Percentiles rank a stretch among this genome's conserved stretches.
These are phyloP conservation scores for Pseudococcus viburni DNA, from an alignment of 2,888 invertebrate species.

Conservation along the genomic window DNA sequence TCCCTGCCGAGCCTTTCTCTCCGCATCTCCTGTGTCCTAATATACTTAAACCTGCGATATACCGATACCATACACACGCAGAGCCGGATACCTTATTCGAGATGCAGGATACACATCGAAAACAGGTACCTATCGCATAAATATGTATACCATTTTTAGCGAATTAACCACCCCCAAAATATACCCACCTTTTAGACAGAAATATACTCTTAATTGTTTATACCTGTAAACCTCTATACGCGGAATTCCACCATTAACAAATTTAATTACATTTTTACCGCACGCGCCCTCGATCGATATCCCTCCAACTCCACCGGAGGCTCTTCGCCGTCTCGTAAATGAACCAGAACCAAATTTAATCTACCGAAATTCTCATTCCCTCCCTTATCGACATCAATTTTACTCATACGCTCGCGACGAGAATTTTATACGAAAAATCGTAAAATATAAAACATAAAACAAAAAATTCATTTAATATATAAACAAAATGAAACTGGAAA, in stretches of 20 bases:
- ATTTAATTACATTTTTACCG: constrained; percentile 23
- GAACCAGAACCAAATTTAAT: constrained; percentile 20
- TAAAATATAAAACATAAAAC: constrained; percentile 26
- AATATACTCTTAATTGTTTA: background rate
- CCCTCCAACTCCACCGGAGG: background rate
- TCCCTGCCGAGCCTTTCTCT: background rate
- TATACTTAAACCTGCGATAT: background rate
- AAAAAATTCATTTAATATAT: constrained; percentile 43
- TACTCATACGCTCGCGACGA: background rate
- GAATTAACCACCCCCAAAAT: background rate
- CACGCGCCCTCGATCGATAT: background rate
- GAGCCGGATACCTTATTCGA: background rate
- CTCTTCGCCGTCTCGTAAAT: background rate
- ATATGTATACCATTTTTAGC: too few species aligned
- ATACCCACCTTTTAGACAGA: background rate
- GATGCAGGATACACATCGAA: too few species aligned
- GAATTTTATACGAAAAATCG: background rate
- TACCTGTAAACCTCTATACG: background rate
- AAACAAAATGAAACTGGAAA: background rate
- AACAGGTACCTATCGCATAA: too few species aligned
- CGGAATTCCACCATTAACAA: background rate
- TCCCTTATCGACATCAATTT: background rate
- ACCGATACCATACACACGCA: too few species aligned
- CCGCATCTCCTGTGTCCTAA: background rate
- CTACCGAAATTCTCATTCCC: background rate